Conservation (phyloP, 2,888 invertebrate genomes). For the Agrochola lychnidis region DNA sequence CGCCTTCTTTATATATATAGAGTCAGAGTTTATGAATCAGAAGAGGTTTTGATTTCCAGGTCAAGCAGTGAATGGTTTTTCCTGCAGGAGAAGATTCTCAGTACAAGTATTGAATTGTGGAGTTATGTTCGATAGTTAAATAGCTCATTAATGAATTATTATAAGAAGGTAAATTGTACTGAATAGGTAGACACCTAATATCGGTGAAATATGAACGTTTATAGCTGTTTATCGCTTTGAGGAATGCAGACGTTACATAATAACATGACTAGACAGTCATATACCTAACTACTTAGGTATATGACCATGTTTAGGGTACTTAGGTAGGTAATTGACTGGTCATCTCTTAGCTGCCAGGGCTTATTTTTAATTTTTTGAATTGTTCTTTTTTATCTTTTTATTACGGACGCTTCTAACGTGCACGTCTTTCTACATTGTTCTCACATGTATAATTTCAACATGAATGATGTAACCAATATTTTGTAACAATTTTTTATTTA, state of each 20-base stretch:
- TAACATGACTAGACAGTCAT: neutral
- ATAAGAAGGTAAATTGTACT: neutral
- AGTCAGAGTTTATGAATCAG: neutral
- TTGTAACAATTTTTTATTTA: no score
- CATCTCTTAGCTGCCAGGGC: no score
- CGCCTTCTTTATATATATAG: neutral
- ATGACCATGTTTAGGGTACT: no score
- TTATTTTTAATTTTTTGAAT: no score
- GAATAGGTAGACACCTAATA: neutral
- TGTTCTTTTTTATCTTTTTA: no score
- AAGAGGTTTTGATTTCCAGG: neutral
- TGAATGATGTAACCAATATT: no score
- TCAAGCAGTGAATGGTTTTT: neutral
- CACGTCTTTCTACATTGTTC: no score
- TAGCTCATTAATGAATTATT: neutral
- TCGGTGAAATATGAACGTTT: neutral
- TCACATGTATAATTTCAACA: no score
- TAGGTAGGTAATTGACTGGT: neutral
- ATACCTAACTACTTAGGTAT: neutral
- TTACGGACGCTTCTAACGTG: no score
- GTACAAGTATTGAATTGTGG: neutral
- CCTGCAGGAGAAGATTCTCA: neutral
- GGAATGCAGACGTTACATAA: conserved; percentile 9
- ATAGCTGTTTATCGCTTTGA: neutral
- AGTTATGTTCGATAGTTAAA: neutral